phyloP scores from a whole-genome alignment of 2,797 vertebrate species.

The Arrhamphus sclerolepis region DNA sequence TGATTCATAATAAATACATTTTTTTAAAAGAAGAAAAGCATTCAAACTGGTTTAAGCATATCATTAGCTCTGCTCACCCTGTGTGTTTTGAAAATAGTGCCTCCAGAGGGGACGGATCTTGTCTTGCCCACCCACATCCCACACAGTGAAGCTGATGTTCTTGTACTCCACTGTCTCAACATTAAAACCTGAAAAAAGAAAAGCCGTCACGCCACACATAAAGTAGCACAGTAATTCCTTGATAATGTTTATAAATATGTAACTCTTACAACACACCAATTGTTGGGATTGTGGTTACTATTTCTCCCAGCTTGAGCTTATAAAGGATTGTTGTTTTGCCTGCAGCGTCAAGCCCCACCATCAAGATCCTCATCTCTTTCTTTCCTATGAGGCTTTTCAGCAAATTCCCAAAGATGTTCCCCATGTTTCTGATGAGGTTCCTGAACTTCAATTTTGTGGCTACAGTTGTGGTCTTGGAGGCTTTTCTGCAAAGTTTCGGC shows the following conservation, averaged over 20 bases:
- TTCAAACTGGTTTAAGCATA: not conserved
- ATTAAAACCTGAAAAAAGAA: slow-evolving; percentile 77
- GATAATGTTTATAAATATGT: not conserved
- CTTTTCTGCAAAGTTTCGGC: slow-evolving; percentile 20
- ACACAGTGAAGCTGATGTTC: slow-evolving; percentile 88
- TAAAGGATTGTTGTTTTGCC: slow-evolving; percentile 98
- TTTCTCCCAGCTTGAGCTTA: slow-evolving; percentile 96
- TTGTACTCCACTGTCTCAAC: slow-evolving; percentile 86
- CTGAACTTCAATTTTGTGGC: slow-evolving; percentile 28
- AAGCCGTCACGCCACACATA: not conserved
- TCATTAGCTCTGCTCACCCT: slow-evolving; percentile 71
- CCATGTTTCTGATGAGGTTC: slow-evolving; percentile 83
- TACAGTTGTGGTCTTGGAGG: slow-evolving; percentile 15
- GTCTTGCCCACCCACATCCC: slow-evolving; percentile 86
- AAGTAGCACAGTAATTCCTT: not conserved
- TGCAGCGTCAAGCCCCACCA: slow-evolving; percentile 96
- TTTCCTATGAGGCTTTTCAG: slow-evolving; percentile 95
- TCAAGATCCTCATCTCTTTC: slow-evolving; percentile 98
- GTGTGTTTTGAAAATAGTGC: slow-evolving; percentile 83
- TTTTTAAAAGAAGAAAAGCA: slow-evolving; percentile 1
- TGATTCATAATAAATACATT: not conserved
- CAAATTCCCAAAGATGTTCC: slow-evolving; percentile 95
- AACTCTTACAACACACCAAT: slow-evolving; percentile 84
- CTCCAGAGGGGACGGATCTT: slow-evolving; percentile 85
- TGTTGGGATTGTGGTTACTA: slow-evolving; percentile 97